Conservation (phyloP, 2,888 invertebrate genomes). For the Eurois occulta region DNA sequence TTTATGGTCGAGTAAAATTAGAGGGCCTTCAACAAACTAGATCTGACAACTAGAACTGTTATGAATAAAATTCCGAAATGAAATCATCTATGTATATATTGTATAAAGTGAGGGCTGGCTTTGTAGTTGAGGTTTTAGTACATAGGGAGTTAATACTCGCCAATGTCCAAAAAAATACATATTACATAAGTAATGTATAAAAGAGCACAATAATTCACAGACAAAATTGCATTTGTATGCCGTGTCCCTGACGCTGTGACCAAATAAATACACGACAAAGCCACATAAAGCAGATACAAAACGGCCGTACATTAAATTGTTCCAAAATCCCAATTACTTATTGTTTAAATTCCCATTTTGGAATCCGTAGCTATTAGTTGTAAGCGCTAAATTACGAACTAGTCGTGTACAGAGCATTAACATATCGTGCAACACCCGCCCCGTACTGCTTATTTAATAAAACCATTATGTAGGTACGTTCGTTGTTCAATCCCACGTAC, state of each 20-base stretch:
- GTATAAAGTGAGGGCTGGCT: not conserved
- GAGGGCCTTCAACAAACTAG: not conserved
- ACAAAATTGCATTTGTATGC: not conserved
- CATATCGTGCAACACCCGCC: slow-evolving; percentile 28
- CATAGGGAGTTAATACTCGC: not conserved
- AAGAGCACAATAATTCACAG: not conserved
- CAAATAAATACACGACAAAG: slow-evolving; percentile 24
- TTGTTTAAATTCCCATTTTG: slow-evolving; percentile 40
- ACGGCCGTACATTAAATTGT: slow-evolving; percentile 17
- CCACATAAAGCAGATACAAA: slow-evolving; percentile 28
- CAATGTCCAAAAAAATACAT: not conserved
- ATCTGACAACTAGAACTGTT: not conserved
- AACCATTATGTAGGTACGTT: slow-evolving; percentile 17
- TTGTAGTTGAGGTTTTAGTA: not conserved
- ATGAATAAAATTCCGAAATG: no score
- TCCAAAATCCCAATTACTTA: slow-evolving; percentile 41
- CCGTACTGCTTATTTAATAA: slow-evolving; percentile 44
- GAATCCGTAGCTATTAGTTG: slow-evolving; percentile 39
- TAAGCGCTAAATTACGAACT: slow-evolving; percentile 31
- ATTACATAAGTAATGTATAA: not conserved
- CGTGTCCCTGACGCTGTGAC: not conserved
- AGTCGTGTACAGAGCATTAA: slow-evolving; percentile 40
- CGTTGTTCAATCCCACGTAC: slow-evolving; percentile 6
- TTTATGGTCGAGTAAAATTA: not conserved
- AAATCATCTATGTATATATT: not conserved